Evolutionary conservation across 2,888 invertebrate genomes (phyloP).

Genomic region (Congeria kusceri): DNA sequence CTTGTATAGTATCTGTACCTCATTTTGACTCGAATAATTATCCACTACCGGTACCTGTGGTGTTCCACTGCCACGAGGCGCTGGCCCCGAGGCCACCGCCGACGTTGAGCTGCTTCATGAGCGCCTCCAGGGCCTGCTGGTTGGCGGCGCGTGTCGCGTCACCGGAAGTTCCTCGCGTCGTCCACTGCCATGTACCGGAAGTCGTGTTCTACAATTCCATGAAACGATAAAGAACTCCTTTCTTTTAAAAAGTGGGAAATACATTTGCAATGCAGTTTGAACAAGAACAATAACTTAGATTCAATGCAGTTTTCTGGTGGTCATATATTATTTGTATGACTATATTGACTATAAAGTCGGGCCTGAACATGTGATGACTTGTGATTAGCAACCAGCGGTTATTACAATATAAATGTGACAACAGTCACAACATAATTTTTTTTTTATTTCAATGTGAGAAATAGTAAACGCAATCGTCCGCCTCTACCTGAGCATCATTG

Average conservation of each 20-base stretch:
- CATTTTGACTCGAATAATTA: too few relatives aligned
- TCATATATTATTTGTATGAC: too few relatives aligned
- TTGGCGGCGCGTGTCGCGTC: constrained; percentile 23
- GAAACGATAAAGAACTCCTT: background rate
- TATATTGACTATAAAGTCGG: too few relatives aligned
- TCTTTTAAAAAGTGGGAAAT: background rate
- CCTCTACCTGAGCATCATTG: constrained; percentile 24
- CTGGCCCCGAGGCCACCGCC: constrained; percentile 24
- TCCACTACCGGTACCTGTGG: background rate
- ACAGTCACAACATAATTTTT: too few relatives aligned
- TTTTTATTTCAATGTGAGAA: too few relatives aligned
- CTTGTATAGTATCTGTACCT: too few relatives aligned
- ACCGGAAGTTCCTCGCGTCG: constrained; percentile 14
- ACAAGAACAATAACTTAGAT: too few relatives aligned
- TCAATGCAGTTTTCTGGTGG: too few relatives aligned
- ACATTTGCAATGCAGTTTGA: background rate
- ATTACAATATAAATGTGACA: too few relatives aligned
- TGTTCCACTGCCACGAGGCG: constrained; percentile 36
- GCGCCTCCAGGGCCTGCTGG: constrained; percentile 30
- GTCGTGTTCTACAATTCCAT: constrained; percentile 23
- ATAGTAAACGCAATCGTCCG: background rate
- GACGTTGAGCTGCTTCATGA: constrained; percentile 35
- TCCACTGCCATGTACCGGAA: constrained; percentile 41
- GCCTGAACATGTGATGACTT: too few relatives aligned
- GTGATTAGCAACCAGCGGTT: too few relatives aligned